phyloP scores from a whole-genome alignment of 1,140 invertebrate genomes.

The Aphis gossypii region DNA sequence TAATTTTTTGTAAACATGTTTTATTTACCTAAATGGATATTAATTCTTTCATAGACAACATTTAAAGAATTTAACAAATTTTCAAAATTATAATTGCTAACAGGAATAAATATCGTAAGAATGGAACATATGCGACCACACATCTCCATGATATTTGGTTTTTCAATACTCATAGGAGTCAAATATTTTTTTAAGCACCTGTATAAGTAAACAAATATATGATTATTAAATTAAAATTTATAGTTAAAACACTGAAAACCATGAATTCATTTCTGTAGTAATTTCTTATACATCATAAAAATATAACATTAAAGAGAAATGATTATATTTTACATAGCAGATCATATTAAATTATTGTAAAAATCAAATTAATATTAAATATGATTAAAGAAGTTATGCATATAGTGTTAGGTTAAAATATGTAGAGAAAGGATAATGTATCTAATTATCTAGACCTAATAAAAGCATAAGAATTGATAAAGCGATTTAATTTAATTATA shows the following conservation, averaged over 20 bases:
- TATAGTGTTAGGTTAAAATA: not conserved
- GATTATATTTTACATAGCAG: not conserved
- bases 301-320: not conserved
- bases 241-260: not conserved
- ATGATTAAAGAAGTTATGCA: not conserved
- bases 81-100: constrained; percentile 49
- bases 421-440: not conserved
- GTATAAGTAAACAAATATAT: not conserved
- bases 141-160: constrained; percentile 29
- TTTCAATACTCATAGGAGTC: not conserved
- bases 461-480: no score
- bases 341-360: not conserved
- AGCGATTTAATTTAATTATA: no score
- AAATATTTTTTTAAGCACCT: constrained; percentile 49
- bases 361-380: not conserved
- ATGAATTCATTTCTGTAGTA: no score
- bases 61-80: constrained; percentile 30
- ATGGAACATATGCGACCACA: constrained; percentile 46
- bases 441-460: no score
- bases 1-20: not conserved
- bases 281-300: not conserved
- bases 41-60: not conserved
- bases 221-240: not conserved
- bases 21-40: not conserved
- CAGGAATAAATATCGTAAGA: constrained; percentile 38